Conservation (phyloP, 2,113 vertebrate species). For the Cinclus cinclus region DNA sequence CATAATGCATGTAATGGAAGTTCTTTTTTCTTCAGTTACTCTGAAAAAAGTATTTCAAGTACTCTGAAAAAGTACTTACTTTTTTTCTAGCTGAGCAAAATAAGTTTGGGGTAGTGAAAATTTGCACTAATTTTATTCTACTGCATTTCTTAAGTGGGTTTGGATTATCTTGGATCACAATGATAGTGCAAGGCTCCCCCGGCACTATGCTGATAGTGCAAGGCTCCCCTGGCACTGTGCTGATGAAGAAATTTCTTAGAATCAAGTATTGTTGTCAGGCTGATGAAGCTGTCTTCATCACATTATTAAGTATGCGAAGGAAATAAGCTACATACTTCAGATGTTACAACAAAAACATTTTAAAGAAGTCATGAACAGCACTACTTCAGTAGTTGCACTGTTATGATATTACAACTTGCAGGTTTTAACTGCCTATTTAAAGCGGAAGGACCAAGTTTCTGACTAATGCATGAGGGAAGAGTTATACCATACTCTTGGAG, state of each 20-base stretch:
- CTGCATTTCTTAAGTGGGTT: neutral
- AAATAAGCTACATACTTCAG: neutral
- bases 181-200: neutral
- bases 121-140: neutral
- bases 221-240: rapidly evolving
- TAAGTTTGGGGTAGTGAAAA: neutral
- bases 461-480: neutral
- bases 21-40: neutral
- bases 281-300: neutral
- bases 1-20: neutral
- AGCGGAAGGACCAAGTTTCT: neutral
- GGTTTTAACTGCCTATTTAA: neutral
- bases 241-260: neutral
- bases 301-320: neutral
- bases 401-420: neutral
- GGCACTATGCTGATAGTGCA: rapidly evolving
- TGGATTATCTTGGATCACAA: neutral
- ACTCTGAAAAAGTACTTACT: neutral
- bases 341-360: neutral
- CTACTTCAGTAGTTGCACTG: neutral
- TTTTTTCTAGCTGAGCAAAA: neutral
- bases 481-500: neutral
- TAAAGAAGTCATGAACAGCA: neutral
- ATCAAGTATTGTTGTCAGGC: neutral
- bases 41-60: too few relatives aligned